phyloP scores from a whole-genome alignment of 92 coral and sea anemone species.

The Ricordea florida region DNA sequence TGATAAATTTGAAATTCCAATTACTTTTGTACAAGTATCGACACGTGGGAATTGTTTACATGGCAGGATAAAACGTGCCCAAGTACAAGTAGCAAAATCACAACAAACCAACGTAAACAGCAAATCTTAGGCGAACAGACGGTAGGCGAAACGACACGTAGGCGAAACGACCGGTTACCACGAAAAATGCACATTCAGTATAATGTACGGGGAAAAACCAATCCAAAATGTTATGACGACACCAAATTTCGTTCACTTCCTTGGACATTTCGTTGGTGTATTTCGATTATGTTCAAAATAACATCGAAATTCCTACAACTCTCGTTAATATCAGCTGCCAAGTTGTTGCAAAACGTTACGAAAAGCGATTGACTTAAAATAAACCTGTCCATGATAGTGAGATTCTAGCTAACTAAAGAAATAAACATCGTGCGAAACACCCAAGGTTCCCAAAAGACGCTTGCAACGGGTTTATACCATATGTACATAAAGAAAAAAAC shows the following conservation, averaged over 20 bases:
- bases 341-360: too few relatives aligned
- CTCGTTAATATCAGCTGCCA: background rate
- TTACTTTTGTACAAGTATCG: background rate
- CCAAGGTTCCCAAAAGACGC: too few relatives aligned
- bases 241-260: background rate
- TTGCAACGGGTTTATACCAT: too few relatives aligned
- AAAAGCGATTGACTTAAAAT: too few relatives aligned
- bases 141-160: too few relatives aligned
- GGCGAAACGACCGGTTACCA: background rate
- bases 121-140: background rate
- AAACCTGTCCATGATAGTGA: too few relatives aligned
- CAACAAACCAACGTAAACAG: conserved; percentile 11
- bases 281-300: conserved; percentile 1
- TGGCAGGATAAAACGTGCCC: background rate
- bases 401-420: too few relatives aligned
- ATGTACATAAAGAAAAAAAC: too few relatives aligned
- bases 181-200: background rate
- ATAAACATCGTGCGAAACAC: too few relatives aligned
- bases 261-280: too few relatives aligned
- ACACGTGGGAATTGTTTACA: conserved; percentile 38
- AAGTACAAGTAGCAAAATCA: background rate
- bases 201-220: background rate
- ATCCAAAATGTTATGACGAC: conserved; percentile 7
- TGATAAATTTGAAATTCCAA: background rate
- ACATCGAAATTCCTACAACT: background rate